Conservation (phyloP, 2,113 vertebrate species). For the Gymnogyps californianus region DNA sequence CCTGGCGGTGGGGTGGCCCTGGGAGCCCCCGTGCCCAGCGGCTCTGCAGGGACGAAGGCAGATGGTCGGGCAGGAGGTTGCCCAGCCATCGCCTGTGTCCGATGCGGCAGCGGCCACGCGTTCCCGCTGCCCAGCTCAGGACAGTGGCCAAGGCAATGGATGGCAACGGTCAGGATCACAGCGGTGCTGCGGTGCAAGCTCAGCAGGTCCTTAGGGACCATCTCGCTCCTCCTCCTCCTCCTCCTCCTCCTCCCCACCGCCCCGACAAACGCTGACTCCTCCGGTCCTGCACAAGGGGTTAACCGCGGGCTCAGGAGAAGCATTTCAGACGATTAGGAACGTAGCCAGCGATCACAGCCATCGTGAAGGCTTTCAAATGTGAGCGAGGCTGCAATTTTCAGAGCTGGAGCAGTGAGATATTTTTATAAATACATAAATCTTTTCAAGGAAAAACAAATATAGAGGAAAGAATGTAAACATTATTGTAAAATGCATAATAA, state of each 20-base stretch:
- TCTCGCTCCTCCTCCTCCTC: background rate
- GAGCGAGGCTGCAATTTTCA: conserved; percentile 30
- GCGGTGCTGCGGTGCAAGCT: fast-evolving
- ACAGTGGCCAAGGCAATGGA: fast-evolving
- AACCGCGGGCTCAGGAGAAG: background rate
- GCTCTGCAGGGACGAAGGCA: background rate
- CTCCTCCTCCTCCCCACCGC: background rate
- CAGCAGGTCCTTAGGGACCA: background rate
- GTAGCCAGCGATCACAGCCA: background rate
- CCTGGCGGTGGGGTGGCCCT: fast-evolving
- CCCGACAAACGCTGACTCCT: fast-evolving
- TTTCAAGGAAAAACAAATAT: conserved; percentile 58
- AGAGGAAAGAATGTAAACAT: conserved; percentile 62
- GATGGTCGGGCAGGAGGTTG: background rate
- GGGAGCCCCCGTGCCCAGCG: background rate
- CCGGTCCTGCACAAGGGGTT: background rate
- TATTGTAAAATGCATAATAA: conserved; percentile 67
- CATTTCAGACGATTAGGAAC: background rate
- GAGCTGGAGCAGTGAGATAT: conserved; percentile 36
- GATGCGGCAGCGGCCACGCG: fast-evolving
- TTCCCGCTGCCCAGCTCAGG: background rate
- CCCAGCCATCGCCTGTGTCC: background rate
- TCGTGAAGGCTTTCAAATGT: background rate
- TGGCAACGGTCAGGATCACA: fast-evolving
- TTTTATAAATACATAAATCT: conserved; percentile 68